Percentiles rank a stretch among this genome's conserved stretches.
These are phyloP conservation scores for Balearica regulorum DNA, from an alignment of 2,797 vertebrate species.

Conservation along the genomic window DNA sequence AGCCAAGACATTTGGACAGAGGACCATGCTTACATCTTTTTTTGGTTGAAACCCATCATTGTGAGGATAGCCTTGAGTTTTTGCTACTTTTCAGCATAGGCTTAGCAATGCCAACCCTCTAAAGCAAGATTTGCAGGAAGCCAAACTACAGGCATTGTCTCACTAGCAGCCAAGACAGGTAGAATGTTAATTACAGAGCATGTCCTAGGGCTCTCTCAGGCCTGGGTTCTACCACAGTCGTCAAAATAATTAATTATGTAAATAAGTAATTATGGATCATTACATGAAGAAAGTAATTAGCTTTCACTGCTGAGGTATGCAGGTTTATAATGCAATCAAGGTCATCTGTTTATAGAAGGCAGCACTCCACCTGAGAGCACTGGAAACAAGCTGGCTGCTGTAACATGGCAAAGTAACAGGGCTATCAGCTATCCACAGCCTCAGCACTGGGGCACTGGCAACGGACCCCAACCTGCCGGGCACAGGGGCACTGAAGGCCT, in stretches of 20 bases:
- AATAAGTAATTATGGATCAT: not conserved
- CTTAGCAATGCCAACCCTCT: not conserved
- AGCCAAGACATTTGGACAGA: not conserved
- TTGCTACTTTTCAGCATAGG: not conserved
- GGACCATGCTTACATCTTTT: not conserved
- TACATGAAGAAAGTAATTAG: not conserved
- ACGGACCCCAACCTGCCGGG: not conserved
- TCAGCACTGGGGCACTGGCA: fast-evolving
- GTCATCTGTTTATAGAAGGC: not conserved
- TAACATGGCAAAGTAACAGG: not conserved
- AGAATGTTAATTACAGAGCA: not conserved
- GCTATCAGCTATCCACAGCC: not conserved
- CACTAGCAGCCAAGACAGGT: not conserved
- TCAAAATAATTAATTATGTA: not conserved
- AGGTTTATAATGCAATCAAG: not conserved
- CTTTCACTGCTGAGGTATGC: not conserved
- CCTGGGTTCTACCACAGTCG: not conserved
- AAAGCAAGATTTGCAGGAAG: not conserved
- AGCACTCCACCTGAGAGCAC: not conserved
- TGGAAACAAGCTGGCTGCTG: not conserved
- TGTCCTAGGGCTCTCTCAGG: not conserved
- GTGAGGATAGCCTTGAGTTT: not conserved
- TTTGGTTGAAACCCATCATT: not conserved
- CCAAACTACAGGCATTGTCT: not conserved
- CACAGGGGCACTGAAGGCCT: not conserved